These are phyloP conservation scores for Torymus texanus DNA, from an alignment of 2,888 invertebrate genomes.

Conservation along the genomic window DNA sequence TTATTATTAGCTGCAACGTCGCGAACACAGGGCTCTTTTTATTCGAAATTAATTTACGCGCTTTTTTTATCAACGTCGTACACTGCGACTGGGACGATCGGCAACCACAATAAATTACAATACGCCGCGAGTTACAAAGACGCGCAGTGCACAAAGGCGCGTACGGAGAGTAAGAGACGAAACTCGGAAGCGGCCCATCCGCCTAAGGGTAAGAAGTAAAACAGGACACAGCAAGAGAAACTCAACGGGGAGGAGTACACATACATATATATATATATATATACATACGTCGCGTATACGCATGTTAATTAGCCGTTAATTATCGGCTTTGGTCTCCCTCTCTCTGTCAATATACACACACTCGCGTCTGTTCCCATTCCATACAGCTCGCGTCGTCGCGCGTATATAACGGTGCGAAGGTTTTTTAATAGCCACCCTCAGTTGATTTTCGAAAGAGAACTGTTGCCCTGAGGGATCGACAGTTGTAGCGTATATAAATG, in stretches of 20 bases:
- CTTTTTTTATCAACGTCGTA: too few species aligned
- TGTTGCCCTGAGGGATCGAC: conserved; percentile 64
- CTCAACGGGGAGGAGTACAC: conserved; percentile 46
- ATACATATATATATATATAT: neutral
- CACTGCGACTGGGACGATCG: too few species aligned
- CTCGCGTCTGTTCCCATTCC: too few species aligned
- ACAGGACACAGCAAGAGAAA: neutral
- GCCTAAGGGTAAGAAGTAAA: neutral
- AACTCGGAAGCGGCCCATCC: too few species aligned
- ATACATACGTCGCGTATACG: conserved; percentile 32
- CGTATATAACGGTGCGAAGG: conserved; percentile 47
- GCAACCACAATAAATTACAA: too few species aligned
- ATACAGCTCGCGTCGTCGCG: too few species aligned
- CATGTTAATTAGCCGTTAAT: conserved; percentile 56
- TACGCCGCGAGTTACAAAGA: too few species aligned
- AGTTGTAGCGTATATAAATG: conserved; percentile 44
- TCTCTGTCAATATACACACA: conserved; percentile 36
- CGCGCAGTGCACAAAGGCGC: too few species aligned
- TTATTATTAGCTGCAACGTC: too few species aligned
- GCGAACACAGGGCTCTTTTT: too few species aligned
- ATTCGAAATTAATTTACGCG: too few species aligned
- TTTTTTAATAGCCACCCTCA: conserved; percentile 44
- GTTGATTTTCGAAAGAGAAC: conserved; percentile 40
- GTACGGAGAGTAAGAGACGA: too few species aligned
- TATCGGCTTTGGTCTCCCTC: conserved; percentile 19